Evolutionary conservation across 2,888 invertebrate species (phyloP).

Genomic region (Andrena camellia): DNA sequence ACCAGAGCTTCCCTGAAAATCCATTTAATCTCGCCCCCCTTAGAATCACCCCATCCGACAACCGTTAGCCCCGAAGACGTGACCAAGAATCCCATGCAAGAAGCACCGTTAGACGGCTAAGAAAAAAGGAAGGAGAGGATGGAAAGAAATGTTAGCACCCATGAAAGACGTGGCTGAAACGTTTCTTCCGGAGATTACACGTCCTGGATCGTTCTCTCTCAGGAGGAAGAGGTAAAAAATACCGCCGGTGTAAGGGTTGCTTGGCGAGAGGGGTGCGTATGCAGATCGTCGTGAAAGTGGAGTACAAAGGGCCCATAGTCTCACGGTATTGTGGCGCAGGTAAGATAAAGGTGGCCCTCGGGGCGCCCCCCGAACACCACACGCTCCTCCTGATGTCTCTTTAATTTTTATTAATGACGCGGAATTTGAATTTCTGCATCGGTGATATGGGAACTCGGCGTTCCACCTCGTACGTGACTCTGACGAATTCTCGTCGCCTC

Average conservation of each 20-base stretch:
- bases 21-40: not conserved
- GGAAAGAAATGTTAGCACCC: constrained; percentile 63
- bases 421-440: constrained; percentile 85
- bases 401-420: constrained; percentile 85
- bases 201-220: constrained; percentile 25
- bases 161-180: constrained; percentile 44
- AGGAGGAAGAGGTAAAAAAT: constrained; percentile 29
- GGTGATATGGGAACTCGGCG: constrained; percentile 83
- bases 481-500: constrained; percentile 47
- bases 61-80: constrained; percentile 62
- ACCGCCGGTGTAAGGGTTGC: constrained; percentile 31
- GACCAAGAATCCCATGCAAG: constrained; percentile 54
- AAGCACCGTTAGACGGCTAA: constrained; percentile 53
- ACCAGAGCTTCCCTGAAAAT: not conserved
- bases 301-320: constrained; percentile 84
- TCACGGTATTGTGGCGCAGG: constrained; percentile 84
- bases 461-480: constrained; percentile 75
- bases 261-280: constrained; percentile 77
- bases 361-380: constrained; percentile 58
- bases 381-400: constrained; percentile 82
- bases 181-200: constrained; percentile 63
- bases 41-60: not conserved
- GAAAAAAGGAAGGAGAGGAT: not conserved
- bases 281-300: constrained; percentile 82
- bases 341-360: constrained; percentile 82